These are phyloP conservation scores for Meda fulgida DNA, from an alignment of 2,797 vertebrate species.

Conservation along the genomic window DNA sequence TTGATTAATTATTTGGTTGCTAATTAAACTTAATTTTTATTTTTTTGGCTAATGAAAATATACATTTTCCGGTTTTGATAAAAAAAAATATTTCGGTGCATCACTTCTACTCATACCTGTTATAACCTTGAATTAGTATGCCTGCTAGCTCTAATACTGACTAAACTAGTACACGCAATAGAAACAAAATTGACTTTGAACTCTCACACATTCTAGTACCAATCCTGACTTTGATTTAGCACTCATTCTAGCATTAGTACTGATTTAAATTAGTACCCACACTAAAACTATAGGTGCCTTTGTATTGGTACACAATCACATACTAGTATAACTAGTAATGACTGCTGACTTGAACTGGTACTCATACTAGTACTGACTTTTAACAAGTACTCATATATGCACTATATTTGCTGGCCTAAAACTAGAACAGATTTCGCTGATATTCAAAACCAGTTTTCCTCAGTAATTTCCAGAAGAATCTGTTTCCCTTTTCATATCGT, in stretches of 20 bases:
- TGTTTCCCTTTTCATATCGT: background rate
- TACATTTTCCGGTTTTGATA: background rate
- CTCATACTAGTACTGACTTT: background rate
- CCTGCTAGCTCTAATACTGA: background rate
- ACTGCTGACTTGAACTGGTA: background rate
- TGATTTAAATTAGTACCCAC: background rate
- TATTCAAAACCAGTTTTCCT: background rate
- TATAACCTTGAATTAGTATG: background rate
- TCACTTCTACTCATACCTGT: background rate
- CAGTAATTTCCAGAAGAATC: background rate
- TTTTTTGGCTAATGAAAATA: background rate
- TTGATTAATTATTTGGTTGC: background rate
- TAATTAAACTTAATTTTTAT: background rate
- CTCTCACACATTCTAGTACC: background rate
- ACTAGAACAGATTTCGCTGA: background rate
- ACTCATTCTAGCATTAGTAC: background rate
- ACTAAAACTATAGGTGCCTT: background rate
- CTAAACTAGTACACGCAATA: background rate
- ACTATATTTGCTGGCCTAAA: background rate
- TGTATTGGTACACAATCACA: background rate
- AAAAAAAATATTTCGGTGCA: background rate
- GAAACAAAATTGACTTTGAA: background rate
- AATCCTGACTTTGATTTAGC: background rate
- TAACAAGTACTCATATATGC: background rate
- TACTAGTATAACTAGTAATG: background rate